Evolutionary conservation across 2,797 vertebrate genomes (phyloP), one percentile per base, ranked within the genome.

Genomic region (Neosalanx taihuensis): DNA sequence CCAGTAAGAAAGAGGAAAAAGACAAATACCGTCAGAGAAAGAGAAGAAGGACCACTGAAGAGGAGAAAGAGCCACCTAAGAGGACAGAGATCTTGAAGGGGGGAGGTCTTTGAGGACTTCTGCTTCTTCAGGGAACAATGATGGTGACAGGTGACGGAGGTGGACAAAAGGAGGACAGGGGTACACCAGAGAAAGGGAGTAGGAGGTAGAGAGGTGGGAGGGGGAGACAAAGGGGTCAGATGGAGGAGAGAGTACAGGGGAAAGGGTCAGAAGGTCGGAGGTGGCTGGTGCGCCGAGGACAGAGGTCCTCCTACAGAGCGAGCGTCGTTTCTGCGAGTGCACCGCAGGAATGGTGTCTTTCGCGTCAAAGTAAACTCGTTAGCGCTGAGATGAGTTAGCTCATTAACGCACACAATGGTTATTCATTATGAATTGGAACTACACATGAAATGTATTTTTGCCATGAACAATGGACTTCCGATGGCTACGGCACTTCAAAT

Each of bases 71-170:
- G 51, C 51, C 17, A 17, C 51, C 18, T 3, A 6, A 1, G 17
- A 56, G 51, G 51, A 46, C 7, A 13, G 41, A 46, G 41, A 46
- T 46, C 9, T 46, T 12, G 1, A 35, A 9, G 37, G 37, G 37
- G 7, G 10, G 41, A 12, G 41, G 10, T 35, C 10, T 46, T 46
- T 46, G 41, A 2, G 41, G 72, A 79, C 86, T 83, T 83, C 63
- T 81, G 78, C 74, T 69, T 71, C 81, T 84, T 83, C 84, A 69
- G 64, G 23, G 58, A 23, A 88, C 86, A 91, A 91, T 86, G 74
- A 79, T 59, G 73, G 6, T 89, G 87, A 88, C 89, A 92, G 87
- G 89, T 88, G 89, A 74, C 77, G 65, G 13, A 30, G 72, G 64
- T 75, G 79, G 57, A 56, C 12, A 26, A 57, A 70, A 17, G 13